These are phyloP conservation scores for Rhodinocichla rosea DNA, from an alignment of 2,113 vertebrate species.

Conservation along the genomic window DNA sequence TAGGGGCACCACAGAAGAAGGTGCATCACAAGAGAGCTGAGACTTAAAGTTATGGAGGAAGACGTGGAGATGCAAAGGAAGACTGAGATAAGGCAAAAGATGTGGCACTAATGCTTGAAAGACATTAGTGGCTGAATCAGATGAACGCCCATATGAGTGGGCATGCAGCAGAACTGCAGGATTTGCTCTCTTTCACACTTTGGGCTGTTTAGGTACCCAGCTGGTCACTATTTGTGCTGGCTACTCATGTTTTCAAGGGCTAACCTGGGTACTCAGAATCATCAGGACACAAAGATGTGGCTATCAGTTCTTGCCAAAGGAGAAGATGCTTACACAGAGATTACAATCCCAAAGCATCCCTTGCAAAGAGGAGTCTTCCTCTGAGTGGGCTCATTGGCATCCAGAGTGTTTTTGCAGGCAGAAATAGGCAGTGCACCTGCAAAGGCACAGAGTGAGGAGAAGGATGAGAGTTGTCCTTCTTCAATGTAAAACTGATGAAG, in stretches of 20 bases:
- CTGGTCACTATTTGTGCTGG: not conserved
- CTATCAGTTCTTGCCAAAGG: not conserved
- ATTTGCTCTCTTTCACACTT: not conserved
- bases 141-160: not conserved
- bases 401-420: not conserved
- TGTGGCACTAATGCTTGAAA: not conserved
- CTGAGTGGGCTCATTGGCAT: not conserved
- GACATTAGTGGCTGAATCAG: not conserved
- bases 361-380: not conserved
- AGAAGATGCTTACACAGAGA: not conserved
- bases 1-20: not conserved
- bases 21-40: not conserved
- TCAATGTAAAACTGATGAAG: not conserved
- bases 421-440: not conserved
- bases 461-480: not conserved
- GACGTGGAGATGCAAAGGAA: not conserved
- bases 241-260: not conserved
- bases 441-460: not conserved
- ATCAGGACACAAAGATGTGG: not conserved
- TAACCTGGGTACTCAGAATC: not conserved
- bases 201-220: not conserved
- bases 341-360: not conserved
- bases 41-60: not conserved
- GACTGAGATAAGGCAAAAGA: not conserved
- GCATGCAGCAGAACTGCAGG: not conserved